Evolutionary conservation across 2,888 invertebrate species (phyloP).

Genomic region (Nebria salina): DNA sequence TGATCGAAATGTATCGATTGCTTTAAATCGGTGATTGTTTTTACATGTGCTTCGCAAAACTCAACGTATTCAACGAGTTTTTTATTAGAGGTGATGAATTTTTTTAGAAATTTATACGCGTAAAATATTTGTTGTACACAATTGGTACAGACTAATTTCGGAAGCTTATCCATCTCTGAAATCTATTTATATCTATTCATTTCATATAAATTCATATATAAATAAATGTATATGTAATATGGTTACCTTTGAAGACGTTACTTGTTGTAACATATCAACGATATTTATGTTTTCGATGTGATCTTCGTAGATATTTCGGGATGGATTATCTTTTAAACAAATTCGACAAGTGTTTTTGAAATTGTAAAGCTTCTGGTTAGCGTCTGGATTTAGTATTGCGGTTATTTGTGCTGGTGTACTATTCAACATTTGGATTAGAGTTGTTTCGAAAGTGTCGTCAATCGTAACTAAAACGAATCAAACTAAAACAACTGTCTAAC

Average conservation of each 20-base stretch:
- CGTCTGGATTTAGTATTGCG: background rate
- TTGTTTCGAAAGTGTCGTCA: background rate
- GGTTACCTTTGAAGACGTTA: background rate
- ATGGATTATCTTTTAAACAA: background rate
- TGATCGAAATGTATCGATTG: background rate
- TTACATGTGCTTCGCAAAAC: background rate
- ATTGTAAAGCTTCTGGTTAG: background rate
- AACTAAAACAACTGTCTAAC: too few species aligned
- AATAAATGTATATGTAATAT: too few species aligned
- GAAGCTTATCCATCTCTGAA: background rate
- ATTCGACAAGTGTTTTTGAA: background rate
- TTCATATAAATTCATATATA: too few species aligned
- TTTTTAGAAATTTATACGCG: background rate
- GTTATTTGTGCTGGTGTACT: background rate
- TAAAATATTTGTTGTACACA: conserved; percentile 9
- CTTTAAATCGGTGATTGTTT: background rate
- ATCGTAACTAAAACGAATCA: background rate
- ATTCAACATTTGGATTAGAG: background rate
- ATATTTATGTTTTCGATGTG: background rate
- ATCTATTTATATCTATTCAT: too few species aligned
- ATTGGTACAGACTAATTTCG: background rate
- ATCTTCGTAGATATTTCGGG: background rate
- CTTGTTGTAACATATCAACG: background rate
- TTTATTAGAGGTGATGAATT: background rate
- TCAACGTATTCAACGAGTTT: background rate